Evolutionary conservation across 2,113 vertebrate species (phyloP).

Genomic region (Caretta caretta): DNA sequence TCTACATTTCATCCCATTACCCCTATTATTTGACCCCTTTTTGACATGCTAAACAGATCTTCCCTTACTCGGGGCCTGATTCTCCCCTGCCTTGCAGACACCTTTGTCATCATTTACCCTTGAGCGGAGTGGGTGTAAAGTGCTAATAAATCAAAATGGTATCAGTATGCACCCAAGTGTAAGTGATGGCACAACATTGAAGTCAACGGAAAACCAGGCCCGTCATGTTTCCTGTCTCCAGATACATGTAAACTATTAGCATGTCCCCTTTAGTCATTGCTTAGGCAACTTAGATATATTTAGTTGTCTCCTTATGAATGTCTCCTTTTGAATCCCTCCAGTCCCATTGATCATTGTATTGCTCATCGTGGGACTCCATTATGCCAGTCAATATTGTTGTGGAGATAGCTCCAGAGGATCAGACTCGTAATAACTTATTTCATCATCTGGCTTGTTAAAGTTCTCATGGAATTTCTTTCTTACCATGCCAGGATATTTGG

Average conservation of each 20-base stretch:
- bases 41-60: neutral
- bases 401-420: neutral
- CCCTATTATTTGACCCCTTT: neutral
- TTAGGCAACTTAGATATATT: neutral
- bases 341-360: conserved; percentile 16
- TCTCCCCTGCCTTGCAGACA: rapidly evolving
- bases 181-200: neutral
- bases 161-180: neutral
- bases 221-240: neutral
- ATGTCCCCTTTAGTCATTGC: neutral
- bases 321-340: conserved; percentile 2
- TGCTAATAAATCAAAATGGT: neutral
- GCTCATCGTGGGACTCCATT: neutral
- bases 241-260: neutral
- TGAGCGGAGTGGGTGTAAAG: neutral
- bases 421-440: neutral
- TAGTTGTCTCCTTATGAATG: neutral
- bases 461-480: neutral
- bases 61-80: neutral
- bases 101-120: neutral
- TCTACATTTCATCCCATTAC: neutral
- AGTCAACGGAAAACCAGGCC: neutral
- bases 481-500: neutral
- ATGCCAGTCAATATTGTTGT: conserved; percentile 33
- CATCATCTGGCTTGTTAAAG: conserved; percentile 25